Evolutionary conservation across 2,113 vertebrate species (phyloP).

Genomic region (Leptodactylus fuscus): DNA sequence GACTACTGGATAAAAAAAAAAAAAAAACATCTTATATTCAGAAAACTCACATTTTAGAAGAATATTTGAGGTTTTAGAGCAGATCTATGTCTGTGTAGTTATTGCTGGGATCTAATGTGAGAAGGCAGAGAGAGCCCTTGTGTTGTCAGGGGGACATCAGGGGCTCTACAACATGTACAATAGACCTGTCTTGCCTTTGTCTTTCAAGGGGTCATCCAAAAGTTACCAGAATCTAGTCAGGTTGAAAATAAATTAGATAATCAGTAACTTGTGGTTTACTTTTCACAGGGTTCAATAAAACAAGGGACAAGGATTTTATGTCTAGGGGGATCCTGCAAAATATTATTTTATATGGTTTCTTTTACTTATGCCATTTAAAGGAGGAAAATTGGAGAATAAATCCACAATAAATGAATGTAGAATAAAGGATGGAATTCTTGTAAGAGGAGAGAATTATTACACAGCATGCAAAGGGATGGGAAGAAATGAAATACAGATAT

Average conservation of each 20-base stretch:
- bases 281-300: slow-evolving; percentile 35
- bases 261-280: slow-evolving; percentile 74
- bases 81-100: slow-evolving; percentile 48
- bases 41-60: neutral
- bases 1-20: slow-evolving; percentile 56
- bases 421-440: neutral
- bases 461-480: neutral
- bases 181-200: slow-evolving; percentile 85
- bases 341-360: neutral
- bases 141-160: slow-evolving; percentile 55
- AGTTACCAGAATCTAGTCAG: slow-evolving; percentile 94
- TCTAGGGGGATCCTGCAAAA: neutral
- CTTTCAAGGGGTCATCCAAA: slow-evolving; percentile 92
- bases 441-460: neutral
- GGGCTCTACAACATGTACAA: slow-evolving; percentile 75
- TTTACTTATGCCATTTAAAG: neutral
- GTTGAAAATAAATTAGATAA: slow-evolving; percentile 77
- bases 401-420: neutral
- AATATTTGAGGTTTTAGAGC: neutral
- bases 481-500: neutral
- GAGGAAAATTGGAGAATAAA: neutral
- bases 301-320: neutral
- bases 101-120: slow-evolving; percentile 39
- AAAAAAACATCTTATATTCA: slow-evolving; percentile 19
- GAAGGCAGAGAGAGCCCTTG: slow-evolving; percentile 50